A percentile compares a stretch with the other conserved stretches of the same genome.
phyloP scores from a whole-genome alignment of 2,113 vertebrate species.

The Micronisus gabar region DNA sequence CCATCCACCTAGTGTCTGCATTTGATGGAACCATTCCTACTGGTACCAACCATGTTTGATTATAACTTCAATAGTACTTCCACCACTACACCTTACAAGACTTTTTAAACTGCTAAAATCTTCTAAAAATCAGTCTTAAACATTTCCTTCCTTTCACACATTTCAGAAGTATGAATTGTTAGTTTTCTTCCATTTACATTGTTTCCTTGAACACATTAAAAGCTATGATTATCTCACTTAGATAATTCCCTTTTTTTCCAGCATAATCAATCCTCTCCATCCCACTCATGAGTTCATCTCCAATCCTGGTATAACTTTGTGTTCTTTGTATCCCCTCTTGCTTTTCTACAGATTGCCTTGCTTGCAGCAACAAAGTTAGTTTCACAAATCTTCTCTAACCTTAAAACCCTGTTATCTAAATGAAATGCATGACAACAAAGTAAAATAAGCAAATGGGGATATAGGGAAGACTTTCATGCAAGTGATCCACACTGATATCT shows the following conservation, averaged over 20 bases:
- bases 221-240: rapidly evolving
- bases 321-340: not conserved
- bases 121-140: not conserved
- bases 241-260: not conserved
- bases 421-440: not conserved
- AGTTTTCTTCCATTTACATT: not conserved
- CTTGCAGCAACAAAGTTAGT: not conserved
- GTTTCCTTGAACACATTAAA: not conserved
- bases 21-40: not conserved
- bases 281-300: not conserved
- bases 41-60: not conserved
- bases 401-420: not conserved
- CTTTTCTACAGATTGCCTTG: not conserved
- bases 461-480: not conserved
- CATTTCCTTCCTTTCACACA: not conserved
- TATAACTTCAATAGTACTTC: not conserved
- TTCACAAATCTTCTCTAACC: not conserved
- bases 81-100: not conserved
- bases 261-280: not conserved
- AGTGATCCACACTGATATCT: not conserved
- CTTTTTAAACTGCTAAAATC: not conserved
- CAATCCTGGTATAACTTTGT: not conserved
- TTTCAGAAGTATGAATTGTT: not conserved
- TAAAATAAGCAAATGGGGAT: not conserved
- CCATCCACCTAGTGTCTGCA: not conserved